Conservation (phyloP, 2,113 vertebrate genomes). For the Helogale parvula region DNA sequence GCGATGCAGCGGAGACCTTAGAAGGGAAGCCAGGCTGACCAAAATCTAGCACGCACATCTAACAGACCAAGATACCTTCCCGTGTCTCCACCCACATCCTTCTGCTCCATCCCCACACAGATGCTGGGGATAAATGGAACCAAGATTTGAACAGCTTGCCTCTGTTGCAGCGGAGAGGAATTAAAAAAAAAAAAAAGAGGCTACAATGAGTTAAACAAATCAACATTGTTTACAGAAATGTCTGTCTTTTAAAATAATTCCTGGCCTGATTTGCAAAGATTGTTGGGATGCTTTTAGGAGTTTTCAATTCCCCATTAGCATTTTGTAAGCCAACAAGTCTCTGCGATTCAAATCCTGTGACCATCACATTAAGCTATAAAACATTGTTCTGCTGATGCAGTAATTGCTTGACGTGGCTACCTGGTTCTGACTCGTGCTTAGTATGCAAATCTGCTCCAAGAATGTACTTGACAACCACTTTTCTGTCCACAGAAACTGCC, state of each 20-base stretch:
- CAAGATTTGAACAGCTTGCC: not conserved
- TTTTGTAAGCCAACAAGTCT: constrained; percentile 63
- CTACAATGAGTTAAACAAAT: constrained; percentile 42
- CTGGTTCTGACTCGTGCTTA: constrained; percentile 67
- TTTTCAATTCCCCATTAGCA: constrained; percentile 58
- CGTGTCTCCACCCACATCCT: not conserved
- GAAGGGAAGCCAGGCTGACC: not conserved
- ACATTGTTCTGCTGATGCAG: constrained; percentile 51
- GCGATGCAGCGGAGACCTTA: not conserved
- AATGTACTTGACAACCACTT: constrained; percentile 63
- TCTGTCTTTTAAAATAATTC: constrained; percentile 25
- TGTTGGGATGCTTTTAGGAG: constrained; percentile 6
- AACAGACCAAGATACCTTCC: not conserved
- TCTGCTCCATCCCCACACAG: not conserved
- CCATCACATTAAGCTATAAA: constrained; percentile 61
- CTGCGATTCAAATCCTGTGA: constrained; percentile 58
- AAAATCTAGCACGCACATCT: not conserved
- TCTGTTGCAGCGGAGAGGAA: not conserved
- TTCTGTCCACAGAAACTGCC: constrained; percentile 72
- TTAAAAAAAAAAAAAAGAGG: not conserved
- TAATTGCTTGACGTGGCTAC: constrained; percentile 69
- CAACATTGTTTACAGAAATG: constrained; percentile 51
- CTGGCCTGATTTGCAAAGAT: constrained; percentile 49
- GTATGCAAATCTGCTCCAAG: constrained; percentile 71
- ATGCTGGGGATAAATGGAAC: not conserved